Base-by-base conservation (phyloP, 2,888 invertebrate genomes). In the Eristalis tenax region DNA sequence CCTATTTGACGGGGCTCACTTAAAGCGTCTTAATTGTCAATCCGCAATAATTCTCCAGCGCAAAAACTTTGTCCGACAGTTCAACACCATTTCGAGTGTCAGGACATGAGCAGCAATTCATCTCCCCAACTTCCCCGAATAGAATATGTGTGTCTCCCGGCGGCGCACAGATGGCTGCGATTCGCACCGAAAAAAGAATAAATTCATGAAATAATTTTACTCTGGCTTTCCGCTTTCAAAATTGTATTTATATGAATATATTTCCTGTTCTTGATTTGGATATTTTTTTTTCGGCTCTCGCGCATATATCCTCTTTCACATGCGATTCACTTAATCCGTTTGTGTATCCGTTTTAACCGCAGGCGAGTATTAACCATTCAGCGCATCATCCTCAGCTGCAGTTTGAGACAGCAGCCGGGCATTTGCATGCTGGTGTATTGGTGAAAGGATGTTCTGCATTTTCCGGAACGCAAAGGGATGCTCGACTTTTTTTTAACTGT, bases 251-350 rank as follows among this genome's bases (percentile, higher is more conserved):
- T 50, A 18, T 50, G 50, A 50, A 50, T 18, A 8, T 50, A 8
- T 50, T 8, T 50, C 18, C 8, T 23, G 11, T n/a, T 59, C 23
- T 26, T 59, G 26, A 1, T 11, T 15, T 13, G 15, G n/a, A n/a
- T n/a, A n/a, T 23, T 61, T 28, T 10, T 43, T 23, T 28, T 28
- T 56, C 5, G n/a, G 50, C n/a, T 38, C 64, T 13, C 64, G 13
- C 64, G 4, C 50, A 13, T 38, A 13, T 38, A 18, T 35, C 69
- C 22, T 6, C 56, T 65, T 35, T 22, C 32, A 35, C 65, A 26
- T 57, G 38, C 35, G 65, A 64, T 35, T 65, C 64, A 65, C 71
- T 65, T 71, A 65, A 65, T 71, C 65, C 79, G 23, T 71, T 79
- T 73, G 57, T 73, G 57, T 10, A 70, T 22, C 15, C 63, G 11